Evolutionary conservation across 1,140 invertebrate genomes (phyloP).

Genomic region (Galleria mellonella): DNA sequence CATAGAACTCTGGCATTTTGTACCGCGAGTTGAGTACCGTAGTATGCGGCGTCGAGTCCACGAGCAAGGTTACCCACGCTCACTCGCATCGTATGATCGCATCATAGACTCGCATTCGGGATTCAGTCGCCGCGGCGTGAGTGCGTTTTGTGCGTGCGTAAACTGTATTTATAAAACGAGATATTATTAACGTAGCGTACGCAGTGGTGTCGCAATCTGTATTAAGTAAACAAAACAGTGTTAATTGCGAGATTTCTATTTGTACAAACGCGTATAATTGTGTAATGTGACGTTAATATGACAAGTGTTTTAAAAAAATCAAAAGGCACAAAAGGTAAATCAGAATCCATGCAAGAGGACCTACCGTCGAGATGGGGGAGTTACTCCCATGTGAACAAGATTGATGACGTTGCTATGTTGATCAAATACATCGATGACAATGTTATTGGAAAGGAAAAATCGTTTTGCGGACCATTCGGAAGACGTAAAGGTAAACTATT

Average conservation of each 20-base stretch:
- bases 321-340: constrained; percentile 65
- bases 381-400: constrained; percentile 64
- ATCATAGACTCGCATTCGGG: background rate
- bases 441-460: constrained; percentile 85
- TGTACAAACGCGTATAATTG: constrained; percentile 20
- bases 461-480: constrained; percentile 88
- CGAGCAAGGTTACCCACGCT: background rate
- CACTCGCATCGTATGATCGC: background rate
- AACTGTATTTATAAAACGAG: background rate
- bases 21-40: background rate
- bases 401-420: constrained; percentile 80
- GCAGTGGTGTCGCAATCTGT: constrained; percentile 4
- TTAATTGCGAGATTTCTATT: constrained; percentile 16
- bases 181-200: background rate
- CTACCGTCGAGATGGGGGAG: constrained; percentile 54
- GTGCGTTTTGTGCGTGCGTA: background rate
- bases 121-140: background rate
- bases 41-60: background rate
- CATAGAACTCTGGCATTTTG: background rate
- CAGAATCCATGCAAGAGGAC: constrained; percentile 70
- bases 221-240: constrained; percentile 25
- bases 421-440: constrained; percentile 87
- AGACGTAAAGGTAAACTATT: constrained; percentile 81
- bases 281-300: constrained; percentile 62
- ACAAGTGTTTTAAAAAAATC: constrained; percentile 70